Base-by-base conservation (phyloP, 2,113 vertebrate species). In the Dendrocopos noguchii region DNA sequence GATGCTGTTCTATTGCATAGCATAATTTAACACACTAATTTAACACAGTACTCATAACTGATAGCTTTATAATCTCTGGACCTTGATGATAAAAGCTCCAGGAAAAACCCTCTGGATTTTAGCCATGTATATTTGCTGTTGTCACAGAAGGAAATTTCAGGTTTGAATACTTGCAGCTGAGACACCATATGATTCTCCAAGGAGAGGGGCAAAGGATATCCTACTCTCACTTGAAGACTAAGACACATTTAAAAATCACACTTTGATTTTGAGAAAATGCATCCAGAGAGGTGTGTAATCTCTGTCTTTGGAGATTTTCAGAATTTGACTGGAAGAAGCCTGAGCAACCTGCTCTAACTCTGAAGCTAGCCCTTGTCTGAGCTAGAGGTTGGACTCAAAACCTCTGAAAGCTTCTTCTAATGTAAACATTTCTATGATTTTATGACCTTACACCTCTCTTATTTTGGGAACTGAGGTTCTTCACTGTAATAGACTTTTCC, bases 11-110 rank as follows among this genome's bases (percentile, higher is more conserved):
- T 83, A 33, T 94, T 91, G 72, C 4, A 0, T 39, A 34, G 18
- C 57, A 47, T 93, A 60, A 78, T 93, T 94, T 91, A 79, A 73
- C 81, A 75, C 79, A 80, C 65, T 93, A 60, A 78, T 93, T 94
- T 91, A 79, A 73, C 81, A 75, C 79, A 80, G 61, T 56, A 34
- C 65, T 87, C 57, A 27, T 87, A 94, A 85, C 81, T 83, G 27
- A 34, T 82, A 53, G 18, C 66, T 83, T 83, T 94, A 47, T 83
- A 90, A 94, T 92, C 76, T 72, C 67, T 65, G 84, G 82, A 68
- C 80, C 66, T 94, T 85, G 57, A 34, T 82, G n/a, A 20, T 46
- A 53, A 93, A 80, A 91, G 61, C 47, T 75, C 57, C 46, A 80
- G 91, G 73, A 77, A 95, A 83, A 83, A 53, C 68, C 85, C 87